phyloP scores from a whole-genome alignment of 2,888 invertebrate species.

The Eupithecia insigniata region DNA sequence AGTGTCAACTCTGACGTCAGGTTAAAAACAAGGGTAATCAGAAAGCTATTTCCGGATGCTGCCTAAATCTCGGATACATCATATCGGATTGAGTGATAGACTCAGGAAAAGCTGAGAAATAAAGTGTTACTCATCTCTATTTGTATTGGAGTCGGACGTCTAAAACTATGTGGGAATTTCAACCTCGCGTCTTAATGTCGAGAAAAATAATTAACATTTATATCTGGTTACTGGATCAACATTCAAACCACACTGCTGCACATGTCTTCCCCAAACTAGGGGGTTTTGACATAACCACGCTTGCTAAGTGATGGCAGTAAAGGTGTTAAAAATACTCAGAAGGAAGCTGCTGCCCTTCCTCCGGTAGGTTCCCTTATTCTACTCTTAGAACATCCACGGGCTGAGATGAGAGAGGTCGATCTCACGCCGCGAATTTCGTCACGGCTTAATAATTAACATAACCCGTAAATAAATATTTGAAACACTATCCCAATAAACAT shows the following conservation, averaged over 20 bases:
- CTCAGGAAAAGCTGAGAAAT: background rate
- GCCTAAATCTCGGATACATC: constrained; percentile 6
- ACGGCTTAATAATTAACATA: too few species aligned
- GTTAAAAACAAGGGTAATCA: background rate
- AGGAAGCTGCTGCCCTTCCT: too few species aligned
- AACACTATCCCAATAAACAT: background rate
- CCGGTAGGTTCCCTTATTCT: too few species aligned
- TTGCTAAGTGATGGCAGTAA: background rate
- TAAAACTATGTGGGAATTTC: background rate
- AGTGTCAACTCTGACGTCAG: constrained; percentile 10
- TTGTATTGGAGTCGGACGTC: constrained; percentile 5
- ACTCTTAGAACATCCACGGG: too few species aligned
- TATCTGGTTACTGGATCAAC: too few species aligned
- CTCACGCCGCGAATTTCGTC: too few species aligned
- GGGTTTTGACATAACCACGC: background rate
- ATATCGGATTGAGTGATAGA: background rate
- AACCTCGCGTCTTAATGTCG: background rate
- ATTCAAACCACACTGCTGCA: background rate
- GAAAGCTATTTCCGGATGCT: background rate
- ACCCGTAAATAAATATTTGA: too few species aligned
- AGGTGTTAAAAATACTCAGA: too few species aligned
- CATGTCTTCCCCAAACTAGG: background rate
- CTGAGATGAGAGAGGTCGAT: too few species aligned
- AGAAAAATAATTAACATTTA: background rate
- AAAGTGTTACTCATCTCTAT: constrained; percentile 5